Evolutionary conservation across 2,797 vertebrate genomes (phyloP).

Genomic region (Spinibarbus caldwelli): DNA sequence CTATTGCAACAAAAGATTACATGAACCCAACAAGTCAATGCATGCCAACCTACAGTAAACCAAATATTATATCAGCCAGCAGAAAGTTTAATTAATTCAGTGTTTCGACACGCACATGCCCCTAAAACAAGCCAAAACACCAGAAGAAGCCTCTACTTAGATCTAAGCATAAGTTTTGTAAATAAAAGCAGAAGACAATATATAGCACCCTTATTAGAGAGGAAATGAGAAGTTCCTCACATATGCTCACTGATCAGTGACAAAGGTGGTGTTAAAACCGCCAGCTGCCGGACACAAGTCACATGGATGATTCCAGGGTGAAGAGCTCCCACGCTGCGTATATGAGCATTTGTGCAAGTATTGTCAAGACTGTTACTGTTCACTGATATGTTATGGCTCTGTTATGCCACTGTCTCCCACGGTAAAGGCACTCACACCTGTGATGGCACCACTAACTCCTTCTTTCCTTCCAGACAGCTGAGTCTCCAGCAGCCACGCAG

Average conservation of each 20-base stretch:
- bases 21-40: slow-evolving; percentile 16
- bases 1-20: not conserved
- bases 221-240: slow-evolving; percentile 24
- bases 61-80: not conserved
- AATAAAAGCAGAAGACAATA: not conserved
- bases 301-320: slow-evolving; percentile 4
- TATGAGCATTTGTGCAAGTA: slow-evolving; percentile 18
- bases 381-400: slow-evolving; percentile 3
- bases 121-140: slow-evolving; percentile 5
- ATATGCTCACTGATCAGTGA: not conserved
- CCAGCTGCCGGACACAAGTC: slow-evolving; percentile 50
- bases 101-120: slow-evolving; percentile 26
- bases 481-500: slow-evolving; percentile 19
- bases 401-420: slow-evolving; percentile 29
- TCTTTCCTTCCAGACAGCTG: slow-evolving; percentile 51
- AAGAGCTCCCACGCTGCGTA: slow-evolving; percentile 22
- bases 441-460: slow-evolving; percentile 35
- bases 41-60: not conserved
- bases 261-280: slow-evolving; percentile 35
- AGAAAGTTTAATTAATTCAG: slow-evolving; percentile 1
- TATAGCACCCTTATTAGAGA: not conserved
- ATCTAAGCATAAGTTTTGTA: not conserved
- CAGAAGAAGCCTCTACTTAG: not conserved
- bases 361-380: not conserved
- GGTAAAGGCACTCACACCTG: slow-evolving; percentile 55